A percentile compares a stretch with the other conserved stretches of the same genome.
phyloP scores from a whole-genome alignment of 2,888 invertebrate genomes.

The Morinoia aosen region DNA sequence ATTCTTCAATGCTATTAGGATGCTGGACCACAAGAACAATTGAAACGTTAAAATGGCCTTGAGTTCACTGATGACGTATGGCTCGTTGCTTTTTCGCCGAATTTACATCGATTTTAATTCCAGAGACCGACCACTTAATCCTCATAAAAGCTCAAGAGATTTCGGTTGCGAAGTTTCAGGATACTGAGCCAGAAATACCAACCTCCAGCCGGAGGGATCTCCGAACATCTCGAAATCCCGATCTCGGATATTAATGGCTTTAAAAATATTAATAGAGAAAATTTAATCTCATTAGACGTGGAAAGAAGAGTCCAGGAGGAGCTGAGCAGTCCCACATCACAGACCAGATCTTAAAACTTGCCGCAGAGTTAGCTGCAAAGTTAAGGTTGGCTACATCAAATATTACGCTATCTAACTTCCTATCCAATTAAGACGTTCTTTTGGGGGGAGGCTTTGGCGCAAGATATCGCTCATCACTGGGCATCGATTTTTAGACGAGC shows the following conservation, averaged over 20 bases:
- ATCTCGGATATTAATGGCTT: conserved; percentile 21
- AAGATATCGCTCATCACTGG: conserved; percentile 33
- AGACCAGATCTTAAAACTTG: conserved; percentile 46
- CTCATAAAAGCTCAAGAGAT: neutral
- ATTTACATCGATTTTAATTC: neutral
- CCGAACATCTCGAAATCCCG: neutral
- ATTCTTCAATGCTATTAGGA: neutral
- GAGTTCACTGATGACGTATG: neutral
- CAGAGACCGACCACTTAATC: neutral
- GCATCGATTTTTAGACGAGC: conserved; percentile 20
- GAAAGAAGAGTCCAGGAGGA: conserved; percentile 20
- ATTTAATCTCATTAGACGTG: conserved; percentile 1
- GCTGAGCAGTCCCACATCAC: conserved; percentile 41
- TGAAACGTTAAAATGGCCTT: neutral
- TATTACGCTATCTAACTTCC: conserved; percentile 38
- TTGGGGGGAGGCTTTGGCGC: neutral
- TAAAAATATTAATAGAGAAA: conserved; percentile 32
- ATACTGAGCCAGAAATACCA: neutral
- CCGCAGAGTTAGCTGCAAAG: conserved; percentile 43
- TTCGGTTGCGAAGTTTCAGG: neutral
- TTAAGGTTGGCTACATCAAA: conserved; percentile 50
- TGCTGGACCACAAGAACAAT: neutral
- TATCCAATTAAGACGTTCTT: conserved; percentile 43
- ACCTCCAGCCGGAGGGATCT: neutral
- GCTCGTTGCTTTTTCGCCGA: neutral